Evolutionary conservation across 2,113 vertebrate species (phyloP), one percentile per base, ranked within the genome.

Genomic region (Oreochromis aureus): DNA sequence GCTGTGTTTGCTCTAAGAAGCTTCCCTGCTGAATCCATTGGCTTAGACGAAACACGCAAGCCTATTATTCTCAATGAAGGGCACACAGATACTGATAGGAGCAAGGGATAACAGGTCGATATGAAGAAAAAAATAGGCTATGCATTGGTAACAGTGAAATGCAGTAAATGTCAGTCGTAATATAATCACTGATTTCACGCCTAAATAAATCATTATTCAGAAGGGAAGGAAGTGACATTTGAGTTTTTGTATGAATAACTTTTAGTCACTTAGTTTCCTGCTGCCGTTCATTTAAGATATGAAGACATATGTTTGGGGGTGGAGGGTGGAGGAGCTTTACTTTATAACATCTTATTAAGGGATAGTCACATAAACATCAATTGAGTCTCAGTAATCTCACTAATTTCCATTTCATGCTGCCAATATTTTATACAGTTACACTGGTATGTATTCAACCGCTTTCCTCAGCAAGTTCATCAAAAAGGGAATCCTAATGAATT

Each of bases 1-100:
- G 89, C 88, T 91, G 83, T 93, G 91, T 91, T 93, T 95, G 86
- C 82, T 89, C 83, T 84, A 84, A 90, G 90, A 88, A 84, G 90
- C 81, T 73, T 86, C 88, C 93, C 93, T 19, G 90, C 89, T 92
- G 86, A 86, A 94, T 90, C 89, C 84, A 90, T 83, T 89, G 87
- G 87, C 89, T 92, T 92, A 91, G 88, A 90, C 87, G 76, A 88
- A 94, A 89, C 82, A 71, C 9, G 10, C 85, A 82, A 85, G 85
- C 79, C 86, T 81, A 93, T 95, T 94, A 90, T 94, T 91, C 89
- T 91, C 93, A 94, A 87, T 87, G 89, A 92, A 91, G 86, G 89
- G 86, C 90, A 91, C 88, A 90, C 51, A 89, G 80, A 87, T 81
- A 91, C 80, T 79, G 89, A 86, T 83, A 89, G 83, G 27, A 76